Conservation (phyloP, 2,888 invertebrate species). For the Hipparchia sbordonii region DNA sequence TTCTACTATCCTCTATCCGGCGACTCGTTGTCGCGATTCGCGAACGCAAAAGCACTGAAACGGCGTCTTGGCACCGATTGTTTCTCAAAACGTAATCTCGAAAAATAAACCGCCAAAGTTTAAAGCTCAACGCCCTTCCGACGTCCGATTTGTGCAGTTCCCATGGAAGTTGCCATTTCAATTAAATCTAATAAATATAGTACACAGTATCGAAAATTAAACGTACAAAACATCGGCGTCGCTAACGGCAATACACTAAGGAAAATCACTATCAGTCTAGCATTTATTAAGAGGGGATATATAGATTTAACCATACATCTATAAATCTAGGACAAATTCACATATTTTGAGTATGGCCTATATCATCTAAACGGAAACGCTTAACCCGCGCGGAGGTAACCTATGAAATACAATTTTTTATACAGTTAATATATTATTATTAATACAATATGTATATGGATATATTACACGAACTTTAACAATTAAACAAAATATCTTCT, state of each 20-base stretch:
- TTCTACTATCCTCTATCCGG: conserved; percentile 23
- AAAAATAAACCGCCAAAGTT: conserved; percentile 60
- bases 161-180: conserved; percentile 66
- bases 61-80: conserved; percentile 27
- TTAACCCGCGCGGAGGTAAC: conserved; percentile 64
- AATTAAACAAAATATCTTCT: conserved; percentile 47
- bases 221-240: conserved; percentile 53
- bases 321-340: conserved; percentile 70
- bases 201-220: conserved; percentile 57
- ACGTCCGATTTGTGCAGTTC: conserved; percentile 71
- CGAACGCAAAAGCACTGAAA: conserved; percentile 43
- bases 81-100: conserved; percentile 56
- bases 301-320: conserved; percentile 54
- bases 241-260: conserved; percentile 45
- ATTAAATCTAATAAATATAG: conserved; percentile 60
- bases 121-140: conserved; percentile 58
- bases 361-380: conserved; percentile 71
- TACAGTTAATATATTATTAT: conserved; percentile 62
- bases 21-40: conserved; percentile 49
- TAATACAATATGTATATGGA: conserved; percentile 62
- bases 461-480: conserved; percentile 69
- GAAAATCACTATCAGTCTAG: conserved; percentile 63
- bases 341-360: conserved; percentile 74
- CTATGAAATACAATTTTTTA: conserved; percentile 65
- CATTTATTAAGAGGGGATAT: conserved; percentile 55